These are phyloP conservation scores for Aporophyla lueneburgensis DNA, from an alignment of 2,888 invertebrate species.

Conservation along the genomic window DNA sequence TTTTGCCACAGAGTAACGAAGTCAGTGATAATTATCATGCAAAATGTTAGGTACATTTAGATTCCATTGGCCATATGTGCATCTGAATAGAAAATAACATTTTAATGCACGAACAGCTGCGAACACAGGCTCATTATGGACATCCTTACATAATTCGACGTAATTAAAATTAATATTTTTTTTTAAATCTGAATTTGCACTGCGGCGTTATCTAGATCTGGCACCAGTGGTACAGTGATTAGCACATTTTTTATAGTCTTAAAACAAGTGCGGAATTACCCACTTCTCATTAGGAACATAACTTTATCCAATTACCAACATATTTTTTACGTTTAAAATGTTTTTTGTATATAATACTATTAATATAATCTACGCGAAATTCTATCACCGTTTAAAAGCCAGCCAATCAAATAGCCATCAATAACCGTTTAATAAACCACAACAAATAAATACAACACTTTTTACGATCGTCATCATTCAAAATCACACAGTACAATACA, in stretches of 20 bases:
- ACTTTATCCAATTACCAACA: neutral
- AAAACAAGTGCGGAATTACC: constrained; percentile 24
- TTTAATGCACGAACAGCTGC: constrained; percentile 51
- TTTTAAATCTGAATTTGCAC: constrained; percentile 40
- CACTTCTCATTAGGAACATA: constrained; percentile 26
- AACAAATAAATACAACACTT: constrained; percentile 58
- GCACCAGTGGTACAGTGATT: constrained; percentile 45
- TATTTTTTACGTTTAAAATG: neutral
- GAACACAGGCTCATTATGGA: constrained; percentile 26
- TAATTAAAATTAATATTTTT: constrained; percentile 42
- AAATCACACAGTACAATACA: constrained; percentile 63
- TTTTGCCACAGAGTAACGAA: constrained; percentile 22
- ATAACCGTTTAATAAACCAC: constrained; percentile 56
- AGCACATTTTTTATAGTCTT: constrained; percentile 38
- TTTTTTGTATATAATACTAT: constrained; percentile 7
- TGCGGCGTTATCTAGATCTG: constrained; percentile 37
- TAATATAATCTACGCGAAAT: constrained; percentile 8
- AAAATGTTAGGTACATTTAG: constrained; percentile 43
- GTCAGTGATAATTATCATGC: constrained; percentile 34
- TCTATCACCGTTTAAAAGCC: constrained; percentile 9
- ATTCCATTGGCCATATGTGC: constrained; percentile 33
- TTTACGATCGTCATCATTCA: constrained; percentile 59
- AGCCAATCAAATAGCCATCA: constrained; percentile 58
- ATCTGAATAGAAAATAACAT: constrained; percentile 43
- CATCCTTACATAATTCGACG: constrained; percentile 48